Evolutionary conservation across 2,888 invertebrate genomes (phyloP).

Genomic region (Bombylius discolor): DNA sequence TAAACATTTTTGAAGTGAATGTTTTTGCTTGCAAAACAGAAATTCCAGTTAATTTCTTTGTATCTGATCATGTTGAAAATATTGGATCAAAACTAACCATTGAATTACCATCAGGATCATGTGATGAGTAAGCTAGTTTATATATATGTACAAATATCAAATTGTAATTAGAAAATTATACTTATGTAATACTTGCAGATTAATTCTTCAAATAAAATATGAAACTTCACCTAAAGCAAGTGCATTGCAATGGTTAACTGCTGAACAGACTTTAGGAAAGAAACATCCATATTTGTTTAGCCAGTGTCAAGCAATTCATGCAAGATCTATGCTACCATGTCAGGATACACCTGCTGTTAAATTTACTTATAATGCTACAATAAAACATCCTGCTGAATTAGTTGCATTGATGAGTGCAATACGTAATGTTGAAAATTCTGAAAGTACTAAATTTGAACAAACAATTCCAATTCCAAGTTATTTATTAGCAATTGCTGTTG

Average conservation of each 20-base stretch:
- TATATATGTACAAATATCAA: constrained; percentile 1
- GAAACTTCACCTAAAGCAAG: constrained; percentile 63
- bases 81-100: constrained; percentile 71
- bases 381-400: constrained; percentile 59
- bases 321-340: constrained; percentile 78
- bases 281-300: constrained; percentile 74
- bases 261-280: constrained; percentile 79
- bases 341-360: constrained; percentile 89
- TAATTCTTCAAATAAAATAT: constrained; percentile 48
- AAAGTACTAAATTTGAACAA: constrained; percentile 50
- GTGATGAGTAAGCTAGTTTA: constrained; percentile 37
- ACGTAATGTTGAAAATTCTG: constrained; percentile 35
- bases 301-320: constrained; percentile 80
- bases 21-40: constrained; percentile 37
- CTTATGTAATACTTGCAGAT: constrained; percentile 11
- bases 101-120: constrained; percentile 41
- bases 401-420: constrained; percentile 84
- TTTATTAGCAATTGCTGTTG: constrained; percentile 78
- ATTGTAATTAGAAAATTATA: neutral
- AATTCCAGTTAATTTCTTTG: constrained; percentile 42
- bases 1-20: constrained; percentile 50
- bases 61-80: constrained; percentile 48
- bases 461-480: constrained; percentile 80
- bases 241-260: constrained; percentile 80
- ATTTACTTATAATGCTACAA: constrained; percentile 62